A percentile compares a stretch with the other conserved stretches of the same genome.
Conservation (phyloP, 64 coral and sea anemone genomes). For the Porites australiensis region DNA sequence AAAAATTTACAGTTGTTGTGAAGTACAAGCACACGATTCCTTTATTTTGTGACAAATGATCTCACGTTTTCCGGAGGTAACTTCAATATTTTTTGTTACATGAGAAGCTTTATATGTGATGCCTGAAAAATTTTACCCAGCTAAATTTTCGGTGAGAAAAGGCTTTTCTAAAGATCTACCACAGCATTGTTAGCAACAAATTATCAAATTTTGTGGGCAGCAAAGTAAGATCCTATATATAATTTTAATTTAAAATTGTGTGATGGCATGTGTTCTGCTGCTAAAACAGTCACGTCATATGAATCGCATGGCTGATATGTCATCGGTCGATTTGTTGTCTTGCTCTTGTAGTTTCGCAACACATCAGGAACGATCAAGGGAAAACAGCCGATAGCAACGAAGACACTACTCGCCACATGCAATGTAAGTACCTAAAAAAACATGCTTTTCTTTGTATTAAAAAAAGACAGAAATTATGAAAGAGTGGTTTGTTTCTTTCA, state of each 20-base stretch:
- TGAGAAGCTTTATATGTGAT: neutral
- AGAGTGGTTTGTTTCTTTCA: conserved; percentile 12
- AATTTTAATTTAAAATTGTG: too few species aligned
- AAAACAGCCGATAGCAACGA: conserved; percentile 25
- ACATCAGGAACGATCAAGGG: conserved; percentile 29
- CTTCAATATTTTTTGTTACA: conserved; percentile 17
- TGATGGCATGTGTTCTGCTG: neutral
- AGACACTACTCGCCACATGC: conserved; percentile 38
- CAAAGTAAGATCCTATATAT: neutral
- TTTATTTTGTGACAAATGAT: conserved; percentile 12
- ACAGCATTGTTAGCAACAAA: too few species aligned
- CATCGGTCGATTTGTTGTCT: neutral
- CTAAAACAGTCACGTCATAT: neutral
- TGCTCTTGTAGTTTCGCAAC: conserved; percentile 3
- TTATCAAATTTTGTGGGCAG: neutral
- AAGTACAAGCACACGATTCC: neutral
- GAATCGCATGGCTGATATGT: neutral
- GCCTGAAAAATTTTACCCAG: neutral
- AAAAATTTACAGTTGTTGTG: neutral
- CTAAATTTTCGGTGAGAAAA: neutral
- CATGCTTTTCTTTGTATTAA: neutral
- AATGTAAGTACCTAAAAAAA: conserved; percentile 57
- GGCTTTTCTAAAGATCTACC: neutral
- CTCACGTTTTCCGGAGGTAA: neutral
- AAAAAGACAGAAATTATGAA: neutral